Conservation (phyloP, 2,113 vertebrate genomes). For the Neolamprologus tretocephalus region DNA sequence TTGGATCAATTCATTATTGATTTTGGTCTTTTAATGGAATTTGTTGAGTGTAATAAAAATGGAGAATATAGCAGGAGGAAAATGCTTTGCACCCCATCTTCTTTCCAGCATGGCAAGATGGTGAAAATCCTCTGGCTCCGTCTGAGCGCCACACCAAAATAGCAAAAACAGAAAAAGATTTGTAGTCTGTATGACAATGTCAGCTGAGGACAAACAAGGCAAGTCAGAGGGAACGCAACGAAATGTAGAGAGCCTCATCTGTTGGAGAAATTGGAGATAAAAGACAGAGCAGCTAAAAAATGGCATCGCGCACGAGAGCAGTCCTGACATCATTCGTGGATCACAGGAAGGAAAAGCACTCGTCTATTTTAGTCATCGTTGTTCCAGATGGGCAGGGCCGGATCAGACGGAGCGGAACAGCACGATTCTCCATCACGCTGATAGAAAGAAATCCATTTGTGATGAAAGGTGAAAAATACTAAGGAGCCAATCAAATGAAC, state of each 20-base stretch:
- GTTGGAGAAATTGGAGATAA: constrained; percentile 3
- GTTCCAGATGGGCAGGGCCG: constrained; percentile 9
- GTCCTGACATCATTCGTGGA: neutral
- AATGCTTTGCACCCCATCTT: neutral
- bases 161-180: neutral
- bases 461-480: neutral
- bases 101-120: neutral
- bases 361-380: constrained; percentile 16
- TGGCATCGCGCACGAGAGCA: neutral
- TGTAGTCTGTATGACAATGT: neutral
- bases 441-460: neutral
- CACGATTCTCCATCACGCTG: neutral
- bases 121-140: neutral
- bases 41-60: neutral
- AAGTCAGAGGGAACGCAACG: neutral
- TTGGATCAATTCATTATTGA: neutral
- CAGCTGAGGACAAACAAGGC: neutral
- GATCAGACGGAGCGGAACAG: neutral
- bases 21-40: neutral
- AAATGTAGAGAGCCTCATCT: constrained; percentile 22
- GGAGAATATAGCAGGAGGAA: neutral
- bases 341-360: constrained; percentile 7
- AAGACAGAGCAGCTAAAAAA: neutral
- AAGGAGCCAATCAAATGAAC: neutral
- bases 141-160: neutral